Evolutionary conservation across 2,113 vertebrate genomes (phyloP), one percentile per base, ranked within the genome.

Genomic region (Gymnorhina tibicen): DNA sequence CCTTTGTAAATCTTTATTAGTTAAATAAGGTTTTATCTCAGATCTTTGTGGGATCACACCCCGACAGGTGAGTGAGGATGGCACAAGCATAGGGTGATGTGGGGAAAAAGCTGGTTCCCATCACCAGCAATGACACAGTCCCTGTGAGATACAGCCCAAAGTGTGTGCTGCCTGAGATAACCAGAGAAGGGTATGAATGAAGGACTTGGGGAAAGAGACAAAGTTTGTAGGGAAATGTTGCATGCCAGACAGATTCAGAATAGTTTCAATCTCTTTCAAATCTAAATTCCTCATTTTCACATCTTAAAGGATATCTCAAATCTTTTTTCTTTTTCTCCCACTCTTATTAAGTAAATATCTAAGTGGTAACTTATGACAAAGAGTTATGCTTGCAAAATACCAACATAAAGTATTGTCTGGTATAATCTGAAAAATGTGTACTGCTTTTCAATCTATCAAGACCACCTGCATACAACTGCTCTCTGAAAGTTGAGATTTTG

Each of bases 91-190:
- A 73, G 50, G 46, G 69, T 21, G 63, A 77, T 35, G 46, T 17
- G 64, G 24, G 27, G 56, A 74, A 81, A 50, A 84, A 60, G 76
- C 30, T 63, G 23, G 10, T 20, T 56, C 56, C 59, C 42, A 50
- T 35, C 55, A 67, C 16, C 37, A 35, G 24, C 2, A 4, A 21
- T 6, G 37, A 22, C 0, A 1, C 14, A 30, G n/a, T 10, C 21
- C 22, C 28, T 46, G 74, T n/a, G 66, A 75, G 44, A 75, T 13
- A n/a, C 4, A 68, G 46, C 55, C 52, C 70, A 7, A 67, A n/a
- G 16, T 2, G 11, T 60, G 41, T 19, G 9, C 37, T 75, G 58
- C 32, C 63, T n/a, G 27, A 75, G 23, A 35, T 11, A 58, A 19
- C 5, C 30, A 63, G 26, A 35, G 52, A 91, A 55, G 24, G 33